phyloP scores from a whole-genome alignment of 2,113 vertebrate genomes.

The Puma concolor region DNA sequence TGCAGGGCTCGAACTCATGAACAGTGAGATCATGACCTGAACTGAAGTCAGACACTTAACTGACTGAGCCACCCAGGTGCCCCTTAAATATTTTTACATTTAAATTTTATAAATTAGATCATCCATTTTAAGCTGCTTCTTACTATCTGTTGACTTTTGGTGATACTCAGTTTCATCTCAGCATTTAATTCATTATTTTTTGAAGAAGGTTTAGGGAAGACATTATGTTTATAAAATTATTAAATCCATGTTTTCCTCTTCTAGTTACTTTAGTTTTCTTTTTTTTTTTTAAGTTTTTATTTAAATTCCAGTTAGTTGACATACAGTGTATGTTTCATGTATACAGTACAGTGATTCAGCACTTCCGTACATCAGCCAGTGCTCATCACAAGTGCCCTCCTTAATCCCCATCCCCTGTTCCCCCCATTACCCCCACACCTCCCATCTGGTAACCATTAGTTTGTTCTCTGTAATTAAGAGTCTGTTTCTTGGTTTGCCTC shows the following conservation, averaged over 20 bases:
- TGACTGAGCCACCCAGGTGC: too few relatives aligned
- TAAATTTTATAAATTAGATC: neutral
- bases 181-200: neutral
- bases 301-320: neutral
- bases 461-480: neutral
- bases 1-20: too few relatives aligned
- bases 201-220: neutral
- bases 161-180: conserved; percentile 12
- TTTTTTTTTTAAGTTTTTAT: neutral
- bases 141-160: neutral
- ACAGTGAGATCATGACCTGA: too few relatives aligned
- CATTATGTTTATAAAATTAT: neutral
- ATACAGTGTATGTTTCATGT: neutral
- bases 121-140: neutral
- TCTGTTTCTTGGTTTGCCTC: neutral
- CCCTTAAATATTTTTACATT: neutral
- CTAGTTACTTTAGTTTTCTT: neutral
- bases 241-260: neutral
- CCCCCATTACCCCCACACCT: neutral
- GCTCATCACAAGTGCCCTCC: neutral
- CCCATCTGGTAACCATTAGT: neutral
- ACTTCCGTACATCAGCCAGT: neutral
- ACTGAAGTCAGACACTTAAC: too few relatives aligned
- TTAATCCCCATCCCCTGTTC: neutral
- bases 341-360: neutral